phyloP scores from a whole-genome alignment of 2,888 invertebrate genomes.

The Andrena chrysosceles region DNA sequence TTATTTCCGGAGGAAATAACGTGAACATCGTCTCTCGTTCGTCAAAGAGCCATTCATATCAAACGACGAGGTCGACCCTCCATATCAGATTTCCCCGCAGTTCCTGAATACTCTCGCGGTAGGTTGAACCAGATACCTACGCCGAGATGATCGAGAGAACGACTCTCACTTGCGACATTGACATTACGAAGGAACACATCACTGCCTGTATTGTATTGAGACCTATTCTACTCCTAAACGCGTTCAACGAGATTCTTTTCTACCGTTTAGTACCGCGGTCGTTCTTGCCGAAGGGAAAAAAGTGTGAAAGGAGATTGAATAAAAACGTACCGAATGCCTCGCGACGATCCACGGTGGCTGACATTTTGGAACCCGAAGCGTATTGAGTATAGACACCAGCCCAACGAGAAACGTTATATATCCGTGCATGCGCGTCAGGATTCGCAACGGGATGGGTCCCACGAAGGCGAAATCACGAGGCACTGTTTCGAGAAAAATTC shows the following conservation, averaged over 20 bases:
- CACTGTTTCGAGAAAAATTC: not conserved
- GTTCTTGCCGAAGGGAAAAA: not conserved
- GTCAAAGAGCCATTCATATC: conserved; percentile 33
- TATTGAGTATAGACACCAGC: conserved; percentile 72
- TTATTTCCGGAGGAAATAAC: conserved; percentile 16
- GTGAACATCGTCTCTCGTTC: conserved; percentile 5
- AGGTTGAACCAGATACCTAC: conserved; percentile 1
- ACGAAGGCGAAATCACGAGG: not conserved
- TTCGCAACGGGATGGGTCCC: conserved; percentile 60
- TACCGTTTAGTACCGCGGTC: conserved; percentile 4
- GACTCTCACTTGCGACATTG: not conserved
- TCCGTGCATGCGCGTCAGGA: conserved; percentile 65
- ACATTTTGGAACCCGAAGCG: conserved; percentile 59
- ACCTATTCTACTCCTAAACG: conserved; percentile 15
- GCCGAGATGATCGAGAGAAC: not conserved
- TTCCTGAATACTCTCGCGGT: conserved; percentile 28
- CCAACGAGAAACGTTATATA: conserved; percentile 61
- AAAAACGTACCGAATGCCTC: conserved; percentile 49
- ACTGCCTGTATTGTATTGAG: conserved; percentile 50
- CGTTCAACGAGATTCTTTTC: conserved; percentile 12
- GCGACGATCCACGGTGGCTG: conserved; percentile 63
- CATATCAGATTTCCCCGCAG: conserved; percentile 39
- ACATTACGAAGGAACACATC: conserved; percentile 14
- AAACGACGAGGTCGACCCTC: conserved; percentile 33
- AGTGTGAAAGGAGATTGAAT: not conserved